Conservation (phyloP, 2,113 vertebrate species). For the Panthera leo region DNA sequence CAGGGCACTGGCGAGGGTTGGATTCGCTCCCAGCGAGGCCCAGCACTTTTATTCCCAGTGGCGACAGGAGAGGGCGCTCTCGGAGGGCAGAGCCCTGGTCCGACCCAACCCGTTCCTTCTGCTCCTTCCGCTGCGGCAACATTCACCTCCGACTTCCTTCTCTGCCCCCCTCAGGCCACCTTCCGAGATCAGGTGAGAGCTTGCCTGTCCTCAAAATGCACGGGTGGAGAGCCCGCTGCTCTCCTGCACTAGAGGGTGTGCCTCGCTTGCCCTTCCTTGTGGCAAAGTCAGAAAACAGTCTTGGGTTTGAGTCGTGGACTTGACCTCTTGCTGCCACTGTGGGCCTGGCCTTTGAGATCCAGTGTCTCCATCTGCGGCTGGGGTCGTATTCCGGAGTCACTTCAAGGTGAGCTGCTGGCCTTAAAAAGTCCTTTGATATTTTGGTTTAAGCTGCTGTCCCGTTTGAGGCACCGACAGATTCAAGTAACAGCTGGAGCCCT, state of each 20-base stretch:
- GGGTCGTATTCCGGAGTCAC: not conserved
- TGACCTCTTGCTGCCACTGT: not conserved
- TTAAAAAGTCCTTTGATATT: slow-evolving; percentile 46
- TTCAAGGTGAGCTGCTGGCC: not conserved
- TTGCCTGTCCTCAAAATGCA: not conserved
- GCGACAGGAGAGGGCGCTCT: no score
- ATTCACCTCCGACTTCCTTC: rapidly evolving
- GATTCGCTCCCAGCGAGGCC: not conserved
- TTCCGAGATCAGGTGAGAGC: rapidly evolving
- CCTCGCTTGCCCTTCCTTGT: not conserved
- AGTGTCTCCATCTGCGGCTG: not conserved
- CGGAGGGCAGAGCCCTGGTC: rapidly evolving
- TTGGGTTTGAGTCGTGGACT: not conserved
- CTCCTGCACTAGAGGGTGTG: rapidly evolving
- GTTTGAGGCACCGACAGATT: not conserved
- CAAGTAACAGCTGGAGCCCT: slow-evolving; percentile 28
- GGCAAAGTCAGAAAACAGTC: not conserved
- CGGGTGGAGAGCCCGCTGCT: not conserved
- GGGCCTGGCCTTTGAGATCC: not conserved
- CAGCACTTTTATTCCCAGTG: not conserved
- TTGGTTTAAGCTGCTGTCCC: not conserved
- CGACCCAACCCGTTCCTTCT: no score
- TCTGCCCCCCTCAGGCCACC: not conserved
- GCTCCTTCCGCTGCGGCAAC: rapidly evolving
- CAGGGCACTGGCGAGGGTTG: rapidly evolving